Percentiles rank a stretch among this genome's conserved stretches.
phyloP scores from a whole-genome alignment of 2,113 vertebrate genomes.

The Nerophis ophidion region DNA sequence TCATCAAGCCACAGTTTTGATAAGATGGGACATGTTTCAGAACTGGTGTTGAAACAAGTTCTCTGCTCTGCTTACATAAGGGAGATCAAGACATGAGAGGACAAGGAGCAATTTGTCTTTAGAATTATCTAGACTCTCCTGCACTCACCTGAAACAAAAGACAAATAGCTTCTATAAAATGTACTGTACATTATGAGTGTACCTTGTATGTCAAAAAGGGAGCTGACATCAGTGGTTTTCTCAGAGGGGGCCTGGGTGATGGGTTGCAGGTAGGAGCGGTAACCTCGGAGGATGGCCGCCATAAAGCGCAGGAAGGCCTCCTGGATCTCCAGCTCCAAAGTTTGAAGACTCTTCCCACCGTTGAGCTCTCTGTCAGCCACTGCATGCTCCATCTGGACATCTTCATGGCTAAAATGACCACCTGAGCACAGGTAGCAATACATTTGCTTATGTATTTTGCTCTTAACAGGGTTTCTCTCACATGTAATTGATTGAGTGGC shows the following conservation, averaged over 20 bases:
- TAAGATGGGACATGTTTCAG: slow-evolving; percentile 23
- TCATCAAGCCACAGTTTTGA: neutral
- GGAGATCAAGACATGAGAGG: slow-evolving; percentile 41
- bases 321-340: slow-evolving; percentile 94
- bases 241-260: slow-evolving; percentile 97
- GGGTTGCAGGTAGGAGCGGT: slow-evolving; percentile 88
- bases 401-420: slow-evolving; percentile 86
- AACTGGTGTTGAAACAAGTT: slow-evolving; percentile 25
- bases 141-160: slow-evolving; percentile 44
- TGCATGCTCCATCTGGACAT: slow-evolving; percentile 83
- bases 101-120: slow-evolving; percentile 51
- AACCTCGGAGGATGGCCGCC: slow-evolving; percentile 96
- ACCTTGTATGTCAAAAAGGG: slow-evolving; percentile 96
- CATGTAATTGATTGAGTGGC: too few species aligned
- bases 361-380: slow-evolving; percentile 87
- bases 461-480: too few species aligned
- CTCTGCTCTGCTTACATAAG: slow-evolving; percentile 47
- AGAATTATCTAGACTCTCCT: slow-evolving; percentile 26
- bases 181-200: neutral
- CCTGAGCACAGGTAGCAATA: slow-evolving; percentile 64
- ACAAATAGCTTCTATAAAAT: slow-evolving; percentile 32
- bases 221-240: slow-evolving; percentile 92
- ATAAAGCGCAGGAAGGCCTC: slow-evolving; percentile 96
- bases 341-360: slow-evolving; percentile 84
- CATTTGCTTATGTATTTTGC: neutral